Conservation (phyloP, 1,140 invertebrate species). For the Rhynchophorus ferrugineus region DNA sequence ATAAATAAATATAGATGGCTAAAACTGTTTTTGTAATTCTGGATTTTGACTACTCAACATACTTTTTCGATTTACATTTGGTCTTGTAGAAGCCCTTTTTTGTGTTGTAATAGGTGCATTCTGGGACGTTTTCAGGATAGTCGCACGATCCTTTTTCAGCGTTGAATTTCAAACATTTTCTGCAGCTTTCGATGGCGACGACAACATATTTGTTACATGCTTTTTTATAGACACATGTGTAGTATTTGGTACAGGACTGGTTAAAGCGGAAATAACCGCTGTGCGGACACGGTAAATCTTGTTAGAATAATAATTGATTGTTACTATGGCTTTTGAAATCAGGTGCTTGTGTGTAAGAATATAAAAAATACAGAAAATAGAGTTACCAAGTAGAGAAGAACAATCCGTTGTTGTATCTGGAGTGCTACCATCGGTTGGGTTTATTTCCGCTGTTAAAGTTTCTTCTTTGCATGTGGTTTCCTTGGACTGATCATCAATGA, state of each 20-base stretch:
- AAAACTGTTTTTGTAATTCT: no score
- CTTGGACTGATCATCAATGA: no score
- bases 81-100: background rate
- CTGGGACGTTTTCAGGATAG: constrained; percentile 20
- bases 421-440: no score
- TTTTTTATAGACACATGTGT: constrained; percentile 6
- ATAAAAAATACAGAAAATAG: no score
- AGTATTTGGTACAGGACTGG: constrained; percentile 17
- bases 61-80: background rate
- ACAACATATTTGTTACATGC: constrained; percentile 8
- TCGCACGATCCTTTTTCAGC: constrained; percentile 11
- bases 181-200: constrained; percentile 8
- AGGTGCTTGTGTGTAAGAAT: no score
- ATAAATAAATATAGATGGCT: background rate
- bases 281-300: constrained; percentile 6
- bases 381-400: no score
- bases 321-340: background rate
- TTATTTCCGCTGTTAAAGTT: no score
- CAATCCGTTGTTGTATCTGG: no score
- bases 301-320: background rate
- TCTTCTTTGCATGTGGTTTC: no score
- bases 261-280: constrained; percentile 15
- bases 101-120: constrained; percentile 10
- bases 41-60: no score
- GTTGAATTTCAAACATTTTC: constrained; percentile 21